Evolutionary conservation across 1,140 invertebrate genomes (phyloP), one percentile per base, ranked within the genome.

Genomic region (Magallana angulata): DNA sequence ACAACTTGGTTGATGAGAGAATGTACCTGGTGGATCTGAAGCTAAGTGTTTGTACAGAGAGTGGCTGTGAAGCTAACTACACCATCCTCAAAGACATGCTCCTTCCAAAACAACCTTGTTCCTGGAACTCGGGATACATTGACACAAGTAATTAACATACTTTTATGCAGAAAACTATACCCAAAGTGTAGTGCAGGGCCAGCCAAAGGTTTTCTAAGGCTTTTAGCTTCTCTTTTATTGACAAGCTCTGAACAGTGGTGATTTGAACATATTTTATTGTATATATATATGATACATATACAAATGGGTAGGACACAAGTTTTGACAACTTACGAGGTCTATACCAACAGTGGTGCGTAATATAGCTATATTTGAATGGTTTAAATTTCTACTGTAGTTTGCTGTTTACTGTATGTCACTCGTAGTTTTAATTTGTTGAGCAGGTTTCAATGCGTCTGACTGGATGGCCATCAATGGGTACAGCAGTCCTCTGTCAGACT

Each of bases 11-110:
- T 0, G 89, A 85, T 36, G 80, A 85, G 57, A 48, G 68, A 24
- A 59, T 85, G 36, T 91, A 82, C 64, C n/a, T 85, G 16, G 11
- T 91, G 14, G 85, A 60, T 12, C 58, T 91, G 64, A 89, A 87
- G 11, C 30, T 91, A 11, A 89, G 87, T 56, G 81, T 90, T 16
- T 91, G 90, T 84, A 76, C 83, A 24, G 85, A 87, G 64, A 85
- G 24, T 16, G 60, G 82, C 14, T 89, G 88, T 87, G 59, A 87
- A 24, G 48, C 76, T 36, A 85, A 82, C n/a, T 62, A 87, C 59
- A 81, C 81, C 16, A 68, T 87, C 36, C 68, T 87, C 57, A 24
- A 81, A 4, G 80, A 87, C 56, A 58, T 87, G 18, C 24, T 60
- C 7, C 36, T 87, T n/a, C 85, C 85, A 56, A 87, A 82, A 57